Evolutionary conservation across 2,113 vertebrate species (phyloP).

Genomic region (Antechinus stuartii): DNA sequence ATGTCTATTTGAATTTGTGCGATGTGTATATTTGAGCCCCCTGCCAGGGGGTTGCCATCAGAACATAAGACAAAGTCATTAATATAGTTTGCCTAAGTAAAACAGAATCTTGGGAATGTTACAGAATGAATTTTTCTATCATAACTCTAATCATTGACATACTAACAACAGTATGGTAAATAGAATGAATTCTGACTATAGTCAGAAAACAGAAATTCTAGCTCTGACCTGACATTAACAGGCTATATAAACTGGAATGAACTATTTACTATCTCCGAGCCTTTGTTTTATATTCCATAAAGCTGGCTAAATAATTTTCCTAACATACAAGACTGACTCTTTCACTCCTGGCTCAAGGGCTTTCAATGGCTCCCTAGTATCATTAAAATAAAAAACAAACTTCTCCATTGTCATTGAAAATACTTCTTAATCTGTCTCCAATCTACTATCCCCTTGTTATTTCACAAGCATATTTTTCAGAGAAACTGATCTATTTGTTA

Average conservation of each 20-base stretch:
- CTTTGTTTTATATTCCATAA: not conserved
- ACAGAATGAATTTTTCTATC: not conserved
- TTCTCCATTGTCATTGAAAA: not conserved
- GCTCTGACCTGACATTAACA: not conserved
- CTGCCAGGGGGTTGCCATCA: constrained; percentile 32
- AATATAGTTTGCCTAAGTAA: constrained; percentile 40
- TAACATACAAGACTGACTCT: not conserved
- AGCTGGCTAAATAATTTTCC: constrained; percentile 38
- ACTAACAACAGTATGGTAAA: too few species aligned
- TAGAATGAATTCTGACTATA: not conserved
- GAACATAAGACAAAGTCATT: constrained; percentile 20
- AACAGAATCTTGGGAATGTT: constrained; percentile 39
- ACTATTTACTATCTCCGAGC: not conserved
- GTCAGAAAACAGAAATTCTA: not conserved
- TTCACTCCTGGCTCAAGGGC: not conserved
- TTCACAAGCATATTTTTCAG: not conserved
- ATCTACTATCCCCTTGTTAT: not conserved
- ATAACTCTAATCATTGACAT: not conserved
- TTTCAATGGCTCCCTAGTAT: not conserved
- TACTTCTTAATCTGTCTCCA: not conserved
- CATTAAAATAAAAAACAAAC: not conserved
- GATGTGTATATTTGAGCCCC: constrained; percentile 49
- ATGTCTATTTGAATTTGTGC: constrained; percentile 59
- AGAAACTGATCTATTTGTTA: not conserved
- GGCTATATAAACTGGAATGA: not conserved